Evolutionary conservation across 1,140 invertebrate genomes (phyloP).

Genomic region (Drosophila dunni): DNA sequence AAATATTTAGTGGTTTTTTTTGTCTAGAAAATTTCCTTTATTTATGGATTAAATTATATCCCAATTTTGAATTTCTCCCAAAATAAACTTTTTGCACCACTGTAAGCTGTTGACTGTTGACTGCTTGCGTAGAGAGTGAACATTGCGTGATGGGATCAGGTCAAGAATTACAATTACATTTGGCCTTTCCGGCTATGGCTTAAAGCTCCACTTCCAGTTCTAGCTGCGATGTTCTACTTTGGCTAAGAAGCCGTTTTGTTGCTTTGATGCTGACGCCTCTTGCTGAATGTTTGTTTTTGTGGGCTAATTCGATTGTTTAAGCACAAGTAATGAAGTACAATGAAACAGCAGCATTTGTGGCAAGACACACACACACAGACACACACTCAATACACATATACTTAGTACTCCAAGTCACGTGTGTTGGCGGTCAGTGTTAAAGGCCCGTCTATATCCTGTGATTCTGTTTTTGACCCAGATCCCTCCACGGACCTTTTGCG

Average conservation of each 20-base stretch:
- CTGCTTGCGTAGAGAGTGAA: constrained; percentile 1
- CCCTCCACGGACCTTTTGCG: constrained; percentile 38
- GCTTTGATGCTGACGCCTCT: constrained; percentile 29
- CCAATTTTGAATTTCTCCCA: no score
- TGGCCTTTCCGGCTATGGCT: constrained; percentile 12
- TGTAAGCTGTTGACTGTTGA: not conserved
- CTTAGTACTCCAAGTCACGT: constrained; percentile 56
- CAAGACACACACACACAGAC: constrained; percentile 10
- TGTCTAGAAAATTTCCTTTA: no score
- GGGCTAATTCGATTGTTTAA: constrained; percentile 67
- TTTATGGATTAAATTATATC: no score
- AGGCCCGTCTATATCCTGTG: not conserved
- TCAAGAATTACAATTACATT: constrained; percentile 22
- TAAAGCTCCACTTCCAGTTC: not conserved
- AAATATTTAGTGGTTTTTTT: no score
- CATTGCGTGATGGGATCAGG: not conserved
- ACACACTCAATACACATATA: constrained; percentile 19
- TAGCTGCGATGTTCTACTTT: not conserved
- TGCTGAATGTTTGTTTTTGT: constrained; percentile 41
- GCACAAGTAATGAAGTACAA: constrained; percentile 52
- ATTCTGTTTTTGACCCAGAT: not conserved
- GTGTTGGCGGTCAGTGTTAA: constrained; percentile 19
- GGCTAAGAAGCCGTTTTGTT: not conserved
- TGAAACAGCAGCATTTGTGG: constrained; percentile 36
- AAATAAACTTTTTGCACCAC: no score